Conservation (phyloP, 2,888 invertebrate species). For the Calameuta filiformis region DNA sequence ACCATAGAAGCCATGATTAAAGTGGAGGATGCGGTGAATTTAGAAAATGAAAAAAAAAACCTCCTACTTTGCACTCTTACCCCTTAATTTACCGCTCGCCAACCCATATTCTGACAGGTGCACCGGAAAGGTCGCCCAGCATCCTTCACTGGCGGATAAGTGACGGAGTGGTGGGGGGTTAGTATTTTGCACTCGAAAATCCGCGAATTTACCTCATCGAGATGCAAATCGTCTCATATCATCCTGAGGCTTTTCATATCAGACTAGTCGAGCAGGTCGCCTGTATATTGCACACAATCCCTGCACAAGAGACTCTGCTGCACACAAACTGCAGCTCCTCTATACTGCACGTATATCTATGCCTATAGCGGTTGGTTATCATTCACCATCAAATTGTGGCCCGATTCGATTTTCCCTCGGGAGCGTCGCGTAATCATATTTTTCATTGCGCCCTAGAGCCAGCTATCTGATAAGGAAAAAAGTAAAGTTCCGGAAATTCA, state of each 20-base stretch:
- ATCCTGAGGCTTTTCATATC: slow-evolving; percentile 21
- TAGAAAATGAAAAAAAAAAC: not conserved
- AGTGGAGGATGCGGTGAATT: no score
- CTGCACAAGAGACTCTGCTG: not conserved
- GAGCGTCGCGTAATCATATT: slow-evolving; percentile 17
- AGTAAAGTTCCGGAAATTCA: not conserved
- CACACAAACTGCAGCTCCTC: not conserved
- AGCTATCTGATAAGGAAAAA: not conserved
- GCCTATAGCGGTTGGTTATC: not conserved
- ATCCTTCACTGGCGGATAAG: not conserved
- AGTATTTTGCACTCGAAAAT: not conserved
- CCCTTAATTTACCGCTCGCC: not conserved
- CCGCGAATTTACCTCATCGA: slow-evolving; percentile 16
- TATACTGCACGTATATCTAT: not conserved
- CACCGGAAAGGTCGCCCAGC: not conserved
- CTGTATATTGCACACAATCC: not conserved
- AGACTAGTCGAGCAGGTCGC: not conserved
- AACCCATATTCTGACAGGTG: not conserved
- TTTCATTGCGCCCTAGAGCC: slow-evolving; percentile 1
- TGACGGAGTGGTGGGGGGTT: not conserved
- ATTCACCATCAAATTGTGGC: slow-evolving; percentile 2
- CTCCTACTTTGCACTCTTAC: no score
- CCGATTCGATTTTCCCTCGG: slow-evolving; percentile 8
- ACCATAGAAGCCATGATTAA: not conserved
- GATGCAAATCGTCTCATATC: slow-evolving; percentile 26